Evolutionary conservation across 2,113 vertebrate species (phyloP), one percentile per base, ranked within the genome.

Genomic region (Naja naja): DNA sequence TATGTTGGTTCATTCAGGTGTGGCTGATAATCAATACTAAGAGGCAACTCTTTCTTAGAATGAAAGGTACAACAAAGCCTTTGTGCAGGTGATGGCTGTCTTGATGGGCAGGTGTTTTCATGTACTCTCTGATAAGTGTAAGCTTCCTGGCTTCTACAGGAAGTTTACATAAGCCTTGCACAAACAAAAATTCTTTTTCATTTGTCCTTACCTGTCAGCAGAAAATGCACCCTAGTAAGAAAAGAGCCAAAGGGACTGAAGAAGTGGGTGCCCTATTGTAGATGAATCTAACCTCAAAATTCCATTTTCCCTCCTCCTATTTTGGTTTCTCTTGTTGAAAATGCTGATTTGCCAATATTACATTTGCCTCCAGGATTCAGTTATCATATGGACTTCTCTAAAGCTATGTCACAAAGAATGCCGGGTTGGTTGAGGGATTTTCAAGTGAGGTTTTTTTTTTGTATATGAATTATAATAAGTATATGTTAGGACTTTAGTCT

Each of bases 121-220:
- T 94, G 88, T 92, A 91, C 89, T 64, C 43, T 93, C 60, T 27
- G 92, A 55, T 43, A 94, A 86, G 45, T 94, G 5, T 87, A 94
- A 94, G 89, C 30, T 93, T 87, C 11, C 86, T 12, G 54, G 49
- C 20, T 94, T 91, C 87, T 60, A 85, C 93, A 94, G 93, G 88
- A 96, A 94, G 93, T 96, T 96, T 95, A 95, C 45, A 95, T n/a
- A 94, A 12, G 93, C 43, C 88, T 81, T 95, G 39, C 45, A 64
- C 89, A 87, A 43, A 85, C 1, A 90, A n/a, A 74, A 6, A 90
- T 53, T 7, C 30, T 39, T 52, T 87, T 91, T 90, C 23, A 45
- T 5, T 55, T 92, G 88, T n/a, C 34, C 91, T 91, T n/a, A 95
- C 22, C 27, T 91, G 47, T 91, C 22, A 81, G 93, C 94, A 92